phyloP scores from a whole-genome alignment of 2,888 invertebrate species.

The Myopa testacea region DNA sequence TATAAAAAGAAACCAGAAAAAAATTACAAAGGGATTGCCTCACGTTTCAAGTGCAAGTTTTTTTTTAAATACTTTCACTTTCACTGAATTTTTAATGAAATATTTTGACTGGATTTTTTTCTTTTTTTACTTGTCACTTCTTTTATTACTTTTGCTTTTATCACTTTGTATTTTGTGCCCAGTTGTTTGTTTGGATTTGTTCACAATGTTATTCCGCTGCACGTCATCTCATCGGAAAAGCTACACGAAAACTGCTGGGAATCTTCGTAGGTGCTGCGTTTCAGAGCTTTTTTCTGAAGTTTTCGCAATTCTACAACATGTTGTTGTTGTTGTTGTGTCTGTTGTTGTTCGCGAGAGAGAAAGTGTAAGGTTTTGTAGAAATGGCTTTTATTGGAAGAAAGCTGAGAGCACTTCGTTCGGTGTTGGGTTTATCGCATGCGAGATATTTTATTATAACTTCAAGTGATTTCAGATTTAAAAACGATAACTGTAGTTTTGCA shows the following conservation, averaged over 20 bases:
- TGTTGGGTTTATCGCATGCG: conserved; percentile 19
- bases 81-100: neutral
- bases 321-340: conserved; percentile 12
- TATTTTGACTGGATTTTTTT: conserved; percentile 12
- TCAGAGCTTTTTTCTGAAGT: conserved; percentile 12
- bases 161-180: conserved; percentile 27
- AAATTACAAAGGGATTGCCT: too few species aligned
- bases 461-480: neutral
- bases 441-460: neutral
- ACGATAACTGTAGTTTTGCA: neutral
- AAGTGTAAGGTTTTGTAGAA: neutral
- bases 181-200: conserved; percentile 18
- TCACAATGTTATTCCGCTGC: conserved; percentile 49
- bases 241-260: conserved; percentile 66
- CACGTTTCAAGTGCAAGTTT: too few species aligned
- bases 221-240: conserved; percentile 67
- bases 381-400: too few species aligned
- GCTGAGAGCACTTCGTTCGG: too few species aligned
- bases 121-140: conserved; percentile 28
- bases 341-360: conserved; percentile 4
- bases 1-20: too few species aligned
- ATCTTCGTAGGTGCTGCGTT: conserved; percentile 46
- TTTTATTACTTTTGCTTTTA: conserved; percentile 38
- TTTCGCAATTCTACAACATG: neutral
- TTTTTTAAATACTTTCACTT: neutral